Conservation (phyloP, 2,113 vertebrate genomes). For the Neolamprologus sp. region DNA sequence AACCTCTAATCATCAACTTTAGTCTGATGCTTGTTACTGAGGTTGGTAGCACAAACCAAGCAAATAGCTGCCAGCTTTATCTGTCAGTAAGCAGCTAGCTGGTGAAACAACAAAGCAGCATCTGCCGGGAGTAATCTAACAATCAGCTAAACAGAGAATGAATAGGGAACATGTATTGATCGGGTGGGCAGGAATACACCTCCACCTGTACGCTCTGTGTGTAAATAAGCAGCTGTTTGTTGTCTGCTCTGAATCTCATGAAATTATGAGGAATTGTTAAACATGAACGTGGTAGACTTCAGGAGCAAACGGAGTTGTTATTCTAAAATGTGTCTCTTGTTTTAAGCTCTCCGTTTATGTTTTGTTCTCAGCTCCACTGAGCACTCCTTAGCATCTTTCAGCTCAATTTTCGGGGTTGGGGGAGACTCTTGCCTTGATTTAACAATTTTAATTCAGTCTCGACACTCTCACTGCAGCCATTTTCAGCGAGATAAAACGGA, state of each 20-base stretch:
- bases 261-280: conserved; percentile 14
- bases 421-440: neutral
- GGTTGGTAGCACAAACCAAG: neutral
- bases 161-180: neutral
- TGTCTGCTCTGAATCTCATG: neutral
- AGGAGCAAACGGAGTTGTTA: neutral
- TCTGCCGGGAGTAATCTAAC: neutral
- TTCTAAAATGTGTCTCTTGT: neutral
- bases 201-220: neutral
- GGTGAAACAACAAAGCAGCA: neutral
- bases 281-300: neutral
- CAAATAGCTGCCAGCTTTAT: neutral
- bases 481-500: neutral
- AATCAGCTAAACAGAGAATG: neutral
- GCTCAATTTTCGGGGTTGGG: neutral
- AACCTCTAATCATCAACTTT: neutral
- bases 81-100: neutral
- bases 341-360: neutral
- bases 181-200: neutral
- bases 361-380: neutral
- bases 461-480: neutral
- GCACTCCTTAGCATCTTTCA: neutral
- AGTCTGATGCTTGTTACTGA: neutral
- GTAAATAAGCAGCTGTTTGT: neutral
- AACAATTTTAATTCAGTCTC: neutral